Conservation (phyloP, 2,797 vertebrate genomes). For the Petrocephalus sullivani region DNA sequence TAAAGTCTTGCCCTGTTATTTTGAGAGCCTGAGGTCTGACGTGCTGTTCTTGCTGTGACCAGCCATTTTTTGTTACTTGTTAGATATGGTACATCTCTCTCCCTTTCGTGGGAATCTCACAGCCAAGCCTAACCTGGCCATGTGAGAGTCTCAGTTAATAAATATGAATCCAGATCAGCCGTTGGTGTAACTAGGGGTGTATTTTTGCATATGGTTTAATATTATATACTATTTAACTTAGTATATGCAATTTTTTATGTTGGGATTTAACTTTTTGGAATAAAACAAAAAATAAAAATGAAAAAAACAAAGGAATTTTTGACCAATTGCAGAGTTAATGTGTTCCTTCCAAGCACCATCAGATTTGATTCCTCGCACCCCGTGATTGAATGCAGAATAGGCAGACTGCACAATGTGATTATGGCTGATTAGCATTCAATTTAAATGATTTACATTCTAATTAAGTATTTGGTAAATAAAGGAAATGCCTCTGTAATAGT, state of each 20-base stretch:
- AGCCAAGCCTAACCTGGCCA: background rate
- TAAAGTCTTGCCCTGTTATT: background rate
- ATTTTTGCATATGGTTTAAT: background rate
- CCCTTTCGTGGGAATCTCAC: background rate
- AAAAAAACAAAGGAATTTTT: background rate
- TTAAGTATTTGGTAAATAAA: background rate
- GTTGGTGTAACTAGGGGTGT: background rate
- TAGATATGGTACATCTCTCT: background rate
- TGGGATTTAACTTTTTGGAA: background rate
- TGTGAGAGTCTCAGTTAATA: background rate
- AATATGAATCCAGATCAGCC: background rate
- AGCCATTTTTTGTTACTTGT: background rate
- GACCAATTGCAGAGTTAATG: background rate
- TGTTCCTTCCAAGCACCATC: background rate
- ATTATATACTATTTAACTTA: background rate
- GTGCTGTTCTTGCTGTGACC: background rate
- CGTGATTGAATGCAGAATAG: background rate
- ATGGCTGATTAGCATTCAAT: background rate
- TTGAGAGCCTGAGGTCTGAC: background rate
- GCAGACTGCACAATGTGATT: background rate
- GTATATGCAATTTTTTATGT: background rate
- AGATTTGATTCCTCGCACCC: background rate
- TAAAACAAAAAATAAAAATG: background rate
- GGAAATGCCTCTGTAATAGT: background rate
- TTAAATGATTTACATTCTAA: background rate